These are phyloP conservation scores for Sinopyrophorus schimmeli DNA, from an alignment of 2,888 invertebrate genomes.

Conservation along the genomic window DNA sequence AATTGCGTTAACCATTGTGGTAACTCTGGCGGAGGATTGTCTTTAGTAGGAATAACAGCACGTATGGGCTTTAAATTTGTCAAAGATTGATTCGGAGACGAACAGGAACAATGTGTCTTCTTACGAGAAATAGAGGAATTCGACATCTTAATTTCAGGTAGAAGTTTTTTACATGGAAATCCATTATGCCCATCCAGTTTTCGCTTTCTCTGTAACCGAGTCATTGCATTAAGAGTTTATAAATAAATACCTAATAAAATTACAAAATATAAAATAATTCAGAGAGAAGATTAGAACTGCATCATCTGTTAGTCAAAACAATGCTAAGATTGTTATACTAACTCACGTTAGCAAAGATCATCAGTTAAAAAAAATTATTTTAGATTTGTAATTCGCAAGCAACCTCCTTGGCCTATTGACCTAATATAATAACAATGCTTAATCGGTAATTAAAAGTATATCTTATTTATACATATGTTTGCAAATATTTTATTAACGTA, in stretches of 20 bases:
- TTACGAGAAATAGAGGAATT: conserved; percentile 14
- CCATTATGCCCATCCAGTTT: conserved; percentile 56
- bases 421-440: no score
- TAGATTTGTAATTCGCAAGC: no score
- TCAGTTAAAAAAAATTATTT: no score
- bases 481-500: no score
- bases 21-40: conserved; percentile 78
- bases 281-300: conserved; percentile 55
- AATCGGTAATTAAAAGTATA: no score
- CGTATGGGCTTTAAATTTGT: conserved; percentile 30
- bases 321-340: conserved; percentile 36
- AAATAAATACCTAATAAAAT: conserved; percentile 4
- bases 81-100: conserved; percentile 11
- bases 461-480: no score
- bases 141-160: conserved; percentile 54
- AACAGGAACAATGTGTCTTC: conserved; percentile 16
- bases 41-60: conserved; percentile 73
- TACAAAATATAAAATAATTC: no score
- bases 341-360: no score
- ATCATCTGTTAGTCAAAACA: conserved; percentile 36
- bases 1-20: conserved; percentile 75
- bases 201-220: conserved; percentile 54
- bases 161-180: conserved; percentile 60
- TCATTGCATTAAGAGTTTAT: conserved; percentile 5
- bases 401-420: no score